Percentiles rank a stretch among this genome's conserved stretches.
These are phyloP conservation scores for Agrochola circellaris DNA, from an alignment of 2,888 invertebrate genomes.

Conservation along the genomic window DNA sequence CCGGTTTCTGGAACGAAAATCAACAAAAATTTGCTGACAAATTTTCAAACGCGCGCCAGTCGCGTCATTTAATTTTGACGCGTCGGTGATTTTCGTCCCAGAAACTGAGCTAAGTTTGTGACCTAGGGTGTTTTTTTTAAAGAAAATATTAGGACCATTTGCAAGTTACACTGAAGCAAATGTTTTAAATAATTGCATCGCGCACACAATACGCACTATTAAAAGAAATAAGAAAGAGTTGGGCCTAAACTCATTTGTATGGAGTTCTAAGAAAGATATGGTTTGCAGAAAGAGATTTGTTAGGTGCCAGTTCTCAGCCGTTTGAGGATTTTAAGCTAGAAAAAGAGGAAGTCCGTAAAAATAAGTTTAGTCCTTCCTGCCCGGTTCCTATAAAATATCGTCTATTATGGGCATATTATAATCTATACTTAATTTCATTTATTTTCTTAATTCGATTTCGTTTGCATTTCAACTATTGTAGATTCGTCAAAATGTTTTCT, in stretches of 20 bases:
- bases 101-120: background rate
- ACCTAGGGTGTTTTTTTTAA: background rate
- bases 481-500: background rate
- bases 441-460: background rate
- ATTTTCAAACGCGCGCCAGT: background rate
- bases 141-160: background rate
- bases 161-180: background rate
- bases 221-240: slow-evolving; percentile 14
- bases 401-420: background rate
- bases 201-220: slow-evolving; percentile 30
- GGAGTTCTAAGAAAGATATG: background rate
- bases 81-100: background rate
- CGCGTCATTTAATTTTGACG: background rate
- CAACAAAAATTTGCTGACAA: background rate
- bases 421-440: background rate
- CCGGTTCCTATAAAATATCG: slow-evolving; percentile 15
- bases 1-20: background rate
- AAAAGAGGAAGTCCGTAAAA: background rate
- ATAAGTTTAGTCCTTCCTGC: slow-evolving; percentile 21
- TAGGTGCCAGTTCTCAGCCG: background rate
- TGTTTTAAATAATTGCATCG: background rate
- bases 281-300: background rate
- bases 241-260: slow-evolving; percentile 1
- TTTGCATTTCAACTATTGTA: background rate
- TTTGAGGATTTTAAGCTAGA: background rate